These are phyloP conservation scores for Sparidentex hasta DNA, from an alignment of 2,797 vertebrate species.

Conservation along the genomic window DNA sequence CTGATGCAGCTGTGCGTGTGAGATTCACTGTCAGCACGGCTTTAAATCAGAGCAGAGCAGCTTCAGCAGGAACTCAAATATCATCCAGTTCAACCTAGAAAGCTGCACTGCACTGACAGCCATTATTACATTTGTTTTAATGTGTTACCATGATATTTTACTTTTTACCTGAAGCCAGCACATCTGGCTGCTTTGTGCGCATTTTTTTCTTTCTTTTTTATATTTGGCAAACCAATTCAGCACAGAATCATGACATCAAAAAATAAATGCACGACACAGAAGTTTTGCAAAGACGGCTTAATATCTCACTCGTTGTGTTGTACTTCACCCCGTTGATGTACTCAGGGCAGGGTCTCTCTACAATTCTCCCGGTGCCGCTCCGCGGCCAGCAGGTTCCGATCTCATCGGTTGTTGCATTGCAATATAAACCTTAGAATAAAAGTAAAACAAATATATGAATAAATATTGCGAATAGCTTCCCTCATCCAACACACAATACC, in stretches of 20 bases:
- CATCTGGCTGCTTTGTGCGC: not conserved
- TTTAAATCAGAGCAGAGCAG: conserved; percentile 20
- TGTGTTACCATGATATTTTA: not conserved
- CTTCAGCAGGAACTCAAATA: conserved; percentile 6
- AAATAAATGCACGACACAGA: not conserved
- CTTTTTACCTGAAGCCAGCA: not conserved
- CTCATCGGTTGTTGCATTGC: conserved; percentile 95
- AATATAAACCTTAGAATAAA: conserved; percentile 87
- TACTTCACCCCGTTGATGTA: conserved; percentile 98
- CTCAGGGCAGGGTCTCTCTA: conserved; percentile 96
- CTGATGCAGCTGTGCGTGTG: conserved; percentile 42
- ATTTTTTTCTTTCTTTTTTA: not conserved
- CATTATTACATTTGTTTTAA: not conserved
- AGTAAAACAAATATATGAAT: not conserved
- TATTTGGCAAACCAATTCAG: no score
- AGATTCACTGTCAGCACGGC: conserved; percentile 28
- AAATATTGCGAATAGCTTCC: conserved; percentile 1
- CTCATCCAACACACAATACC: conserved; percentile 1
- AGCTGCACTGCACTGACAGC: not conserved
- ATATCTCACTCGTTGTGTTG: conserved; percentile 95
- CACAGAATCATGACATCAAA: not conserved
- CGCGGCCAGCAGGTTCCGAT: conserved; percentile 99
- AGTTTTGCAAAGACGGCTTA: conserved; percentile 25
- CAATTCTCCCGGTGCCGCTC: conserved; percentile 89
- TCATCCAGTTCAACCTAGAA: not conserved